Evolutionary conservation across 2,888 invertebrate species (phyloP), one percentile per base, ranked within the genome.

Genomic region (Amphipyra berbera): DNA sequence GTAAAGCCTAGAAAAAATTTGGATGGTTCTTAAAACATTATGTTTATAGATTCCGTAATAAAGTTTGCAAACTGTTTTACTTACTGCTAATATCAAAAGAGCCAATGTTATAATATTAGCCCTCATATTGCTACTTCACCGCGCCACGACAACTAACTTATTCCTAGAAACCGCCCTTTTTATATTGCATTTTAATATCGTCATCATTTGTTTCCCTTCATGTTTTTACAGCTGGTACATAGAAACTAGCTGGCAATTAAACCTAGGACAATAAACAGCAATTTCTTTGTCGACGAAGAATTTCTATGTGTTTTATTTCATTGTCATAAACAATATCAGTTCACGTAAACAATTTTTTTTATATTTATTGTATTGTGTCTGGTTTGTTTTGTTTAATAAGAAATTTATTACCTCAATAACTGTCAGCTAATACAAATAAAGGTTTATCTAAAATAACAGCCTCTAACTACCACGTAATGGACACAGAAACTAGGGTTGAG

Each of bases 51-150:
- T 21, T 21, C 21, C 1, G 21, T 21, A 2, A 2, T 21, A 21
- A 2, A 21, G 3, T 21, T 21, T 21, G 21, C 3, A 21, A 21
- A 2, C 5, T 45, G 7, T 45, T 5, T 5, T 38, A 65, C 66
- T 57, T 41, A 66, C 66, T 33, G 53, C 14, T 15, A 14, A n/a
- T 44, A 53, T 21, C 9, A 65, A 8, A n/a, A 58, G 0, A 30
- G 44, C 30, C 0, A 57, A 8, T 9, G 6, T 6, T 12, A 52
- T 1, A 2, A 37, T 13, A 35, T 10, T 33, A 9, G 15, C 15
- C 64, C 44, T 54, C 63, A 63, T 63, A 15, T 54, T 63, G 33
- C 13, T 12, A 13, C 38, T 48, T 27, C 15, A n/a, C 14, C 33
- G 15, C 53, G 7, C 33, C 8, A 21, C 47, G 0, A 41, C 8